A percentile compares a stretch with the other conserved stretches of the same genome.
These are phyloP conservation scores for Parasteatoda lunata DNA, from an alignment of 2,888 invertebrate genomes.

Conservation along the genomic window DNA sequence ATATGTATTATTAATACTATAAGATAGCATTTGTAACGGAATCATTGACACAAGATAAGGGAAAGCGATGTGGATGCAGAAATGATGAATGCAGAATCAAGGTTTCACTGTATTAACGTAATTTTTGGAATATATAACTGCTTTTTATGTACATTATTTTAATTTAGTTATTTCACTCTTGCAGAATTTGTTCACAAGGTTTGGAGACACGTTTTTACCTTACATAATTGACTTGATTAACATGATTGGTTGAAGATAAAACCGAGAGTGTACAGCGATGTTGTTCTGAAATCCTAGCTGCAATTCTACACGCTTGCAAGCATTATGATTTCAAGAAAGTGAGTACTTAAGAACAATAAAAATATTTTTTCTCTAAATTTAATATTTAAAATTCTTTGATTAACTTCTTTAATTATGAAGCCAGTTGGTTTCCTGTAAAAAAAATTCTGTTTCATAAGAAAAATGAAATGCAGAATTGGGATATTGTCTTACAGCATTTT, in stretches of 20 bases:
- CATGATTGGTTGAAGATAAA: constrained; percentile 80
- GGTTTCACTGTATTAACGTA: no score
- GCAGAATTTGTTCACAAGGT: constrained; percentile 83
- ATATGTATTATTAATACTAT: no score
- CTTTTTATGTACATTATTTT: constrained; percentile 41
- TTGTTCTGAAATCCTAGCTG: constrained; percentile 87
- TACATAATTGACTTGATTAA: constrained; percentile 81
- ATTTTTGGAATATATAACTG: no score
- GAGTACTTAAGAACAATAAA: background rate
- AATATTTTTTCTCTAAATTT: background rate
- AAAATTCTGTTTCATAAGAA: background rate
- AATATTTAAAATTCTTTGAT: background rate
- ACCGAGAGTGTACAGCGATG: constrained; percentile 87
- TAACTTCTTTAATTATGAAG: background rate
- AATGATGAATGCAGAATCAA: no score
- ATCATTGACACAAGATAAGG: no score
- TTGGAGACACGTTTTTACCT: constrained; percentile 81
- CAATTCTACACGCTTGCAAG: constrained; percentile 85
- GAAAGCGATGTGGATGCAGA: no score
- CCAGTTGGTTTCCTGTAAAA: background rate
- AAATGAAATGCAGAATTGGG: no score
- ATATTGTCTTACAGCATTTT: no score
- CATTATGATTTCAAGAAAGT: constrained; percentile 83
- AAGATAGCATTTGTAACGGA: no score
- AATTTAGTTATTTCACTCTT: constrained; percentile 41